phyloP scores from a whole-genome alignment of 1,140 invertebrate genomes.

The Eulimnadia texana region DNA sequence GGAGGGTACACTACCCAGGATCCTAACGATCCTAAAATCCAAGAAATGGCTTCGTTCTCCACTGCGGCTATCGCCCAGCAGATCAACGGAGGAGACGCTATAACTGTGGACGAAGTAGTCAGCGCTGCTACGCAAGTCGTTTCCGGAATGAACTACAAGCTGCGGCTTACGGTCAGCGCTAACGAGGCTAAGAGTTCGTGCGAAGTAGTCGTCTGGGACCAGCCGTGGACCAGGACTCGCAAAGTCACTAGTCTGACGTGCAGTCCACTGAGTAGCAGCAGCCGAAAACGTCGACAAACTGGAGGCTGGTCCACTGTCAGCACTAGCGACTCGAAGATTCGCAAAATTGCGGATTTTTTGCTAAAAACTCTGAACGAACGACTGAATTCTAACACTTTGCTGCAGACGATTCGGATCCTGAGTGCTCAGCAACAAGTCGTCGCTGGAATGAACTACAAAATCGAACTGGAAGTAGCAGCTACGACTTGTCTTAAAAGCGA shows the following conservation, averaged over 20 bases:
- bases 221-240: constrained; percentile 10
- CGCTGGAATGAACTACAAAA: constrained; percentile 5
- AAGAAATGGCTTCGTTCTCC: background rate
- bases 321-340: background rate
- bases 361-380: background rate
- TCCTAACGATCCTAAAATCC: background rate
- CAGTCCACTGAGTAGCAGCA: background rate
- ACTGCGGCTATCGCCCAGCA: background rate
- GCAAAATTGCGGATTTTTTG: background rate
- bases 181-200: background rate
- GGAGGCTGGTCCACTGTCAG: background rate
- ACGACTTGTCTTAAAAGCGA: background rate
- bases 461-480: constrained; percentile 3
- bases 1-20: background rate
- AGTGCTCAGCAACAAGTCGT: constrained; percentile 1
- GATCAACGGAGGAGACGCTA: background rate
- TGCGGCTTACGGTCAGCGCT: background rate
- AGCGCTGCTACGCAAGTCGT: constrained; percentile 9
- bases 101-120: background rate
- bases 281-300: too few relatives aligned
- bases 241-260: background rate
- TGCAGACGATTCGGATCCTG: background rate
- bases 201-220: constrained; percentile 8
- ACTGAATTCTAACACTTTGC: background rate
- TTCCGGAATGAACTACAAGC: constrained; percentile 13